phyloP scores from a whole-genome alignment of 2,888 invertebrate genomes.

The Lepidocyrtinus sp. region DNA sequence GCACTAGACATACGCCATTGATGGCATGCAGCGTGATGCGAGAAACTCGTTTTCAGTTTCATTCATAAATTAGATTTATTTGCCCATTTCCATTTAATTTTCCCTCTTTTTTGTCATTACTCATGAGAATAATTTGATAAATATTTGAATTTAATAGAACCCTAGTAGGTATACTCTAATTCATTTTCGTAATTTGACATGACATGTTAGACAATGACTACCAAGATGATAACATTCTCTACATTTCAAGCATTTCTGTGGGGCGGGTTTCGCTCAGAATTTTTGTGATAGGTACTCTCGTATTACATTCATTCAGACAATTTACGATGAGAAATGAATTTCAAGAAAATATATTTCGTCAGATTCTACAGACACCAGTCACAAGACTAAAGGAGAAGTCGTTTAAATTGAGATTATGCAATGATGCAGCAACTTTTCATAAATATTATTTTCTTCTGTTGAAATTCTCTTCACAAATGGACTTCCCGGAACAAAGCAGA shows the following conservation, averaged over 20 bases:
- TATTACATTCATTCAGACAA: slow-evolving; percentile 1
- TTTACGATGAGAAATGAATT: slow-evolving; percentile 23
- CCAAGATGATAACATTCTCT: background rate
- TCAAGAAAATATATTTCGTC: slow-evolving; percentile 12
- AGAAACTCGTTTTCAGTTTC: slow-evolving; percentile 6
- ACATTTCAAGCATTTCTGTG: slow-evolving; percentile 29
- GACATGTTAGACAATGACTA: slow-evolving; percentile 44
- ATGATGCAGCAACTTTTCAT: slow-evolving; percentile 29
- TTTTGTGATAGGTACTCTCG: slow-evolving; percentile 18
- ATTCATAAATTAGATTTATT: slow-evolving; percentile 60
- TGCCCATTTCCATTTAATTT: slow-evolving; percentile 34
- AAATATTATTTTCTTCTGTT: background rate
- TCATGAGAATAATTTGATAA: slow-evolving; percentile 35
- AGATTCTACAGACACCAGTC: background rate
- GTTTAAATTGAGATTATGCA: slow-evolving; percentile 25
- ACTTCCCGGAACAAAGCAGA: slow-evolving; percentile 10
- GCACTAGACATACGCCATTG: background rate
- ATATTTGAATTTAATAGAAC: slow-evolving; percentile 26
- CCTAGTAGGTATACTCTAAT: background rate
- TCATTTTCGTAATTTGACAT: slow-evolving; percentile 33
- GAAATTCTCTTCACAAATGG: background rate
- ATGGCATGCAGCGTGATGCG: background rate
- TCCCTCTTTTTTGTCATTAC: background rate
- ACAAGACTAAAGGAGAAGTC: background rate
- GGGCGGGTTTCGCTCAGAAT: slow-evolving; percentile 20